Conservation (phyloP, 2,113 vertebrate species). For the Labrus mixtus region DNA sequence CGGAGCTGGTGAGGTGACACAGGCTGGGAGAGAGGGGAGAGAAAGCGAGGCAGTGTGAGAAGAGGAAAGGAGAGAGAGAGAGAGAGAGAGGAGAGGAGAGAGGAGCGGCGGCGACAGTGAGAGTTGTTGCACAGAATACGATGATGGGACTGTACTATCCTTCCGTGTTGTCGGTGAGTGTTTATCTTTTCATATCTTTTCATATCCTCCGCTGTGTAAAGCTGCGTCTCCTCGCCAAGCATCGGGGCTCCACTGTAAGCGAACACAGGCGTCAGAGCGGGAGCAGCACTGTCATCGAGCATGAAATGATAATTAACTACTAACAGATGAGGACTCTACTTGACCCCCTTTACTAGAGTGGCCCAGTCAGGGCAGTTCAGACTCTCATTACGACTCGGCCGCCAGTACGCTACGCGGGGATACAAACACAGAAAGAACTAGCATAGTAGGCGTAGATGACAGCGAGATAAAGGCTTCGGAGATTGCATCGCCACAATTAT, state of each 20-base stretch:
- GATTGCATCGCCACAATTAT: conserved; percentile 49
- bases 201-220: conserved; percentile 18
- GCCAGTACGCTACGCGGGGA: conserved; percentile 26
- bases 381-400: conserved; percentile 35
- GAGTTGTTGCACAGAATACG: conserved; percentile 79
- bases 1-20: conserved; percentile 77
- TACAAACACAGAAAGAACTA: conserved; percentile 36
- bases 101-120: conserved; percentile 58
- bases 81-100: conserved; percentile 59
- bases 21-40: conserved; percentile 67
- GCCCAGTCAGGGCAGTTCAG: conserved; percentile 58
- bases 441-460: conserved; percentile 45
- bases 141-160: conserved; percentile 88
- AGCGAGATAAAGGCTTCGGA: conserved; percentile 43
- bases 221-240: conserved; percentile 4
- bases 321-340: conserved; percentile 71
- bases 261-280: conserved; percentile 31
- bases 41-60: conserved; percentile 67
- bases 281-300: conserved; percentile 61
- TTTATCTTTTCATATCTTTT: conserved; percentile 51
- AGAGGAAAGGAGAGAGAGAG: conserved; percentile 55
- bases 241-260: conserved; percentile 35
- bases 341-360: conserved; percentile 68
- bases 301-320: conserved; percentile 76
- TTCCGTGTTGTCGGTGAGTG: conserved; percentile 84